A percentile compares a stretch with the other conserved stretches of the same genome.
phyloP scores from a whole-genome alignment of 2,797 vertebrate genomes.

The Dermochelys coriacea region DNA sequence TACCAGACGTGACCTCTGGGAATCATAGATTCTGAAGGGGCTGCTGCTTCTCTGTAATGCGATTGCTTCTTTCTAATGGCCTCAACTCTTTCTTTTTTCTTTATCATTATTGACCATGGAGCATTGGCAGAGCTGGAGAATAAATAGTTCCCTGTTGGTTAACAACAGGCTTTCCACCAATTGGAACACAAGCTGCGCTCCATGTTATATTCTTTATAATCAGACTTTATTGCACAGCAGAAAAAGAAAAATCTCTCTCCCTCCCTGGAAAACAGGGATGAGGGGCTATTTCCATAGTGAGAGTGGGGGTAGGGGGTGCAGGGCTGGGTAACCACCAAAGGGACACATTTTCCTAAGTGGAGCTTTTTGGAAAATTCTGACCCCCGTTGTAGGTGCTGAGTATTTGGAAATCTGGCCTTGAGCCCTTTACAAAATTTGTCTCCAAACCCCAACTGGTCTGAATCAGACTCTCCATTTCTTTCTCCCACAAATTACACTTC shows the following conservation, averaged over 20 bases:
- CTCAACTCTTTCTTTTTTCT: constrained; percentile 35
- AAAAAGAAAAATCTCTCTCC: constrained; percentile 8
- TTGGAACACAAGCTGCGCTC: constrained; percentile 65
- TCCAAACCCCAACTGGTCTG: background rate
- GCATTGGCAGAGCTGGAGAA: constrained; percentile 64
- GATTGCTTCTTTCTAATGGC: constrained; percentile 70
- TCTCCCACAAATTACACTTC: background rate
- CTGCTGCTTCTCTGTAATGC: constrained; percentile 51
- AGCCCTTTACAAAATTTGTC: background rate
- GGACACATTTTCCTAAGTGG: background rate
- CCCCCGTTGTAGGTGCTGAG: background rate
- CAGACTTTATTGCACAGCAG: constrained; percentile 61
- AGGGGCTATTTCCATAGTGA: background rate
- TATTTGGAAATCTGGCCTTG: background rate
- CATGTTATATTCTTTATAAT: constrained; percentile 65
- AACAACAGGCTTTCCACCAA: constrained; percentile 66
- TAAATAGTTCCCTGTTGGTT: constrained; percentile 74
- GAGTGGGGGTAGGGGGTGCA: background rate
- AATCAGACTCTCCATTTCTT: background rate
- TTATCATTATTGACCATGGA: constrained; percentile 74
- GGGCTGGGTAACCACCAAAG: background rate
- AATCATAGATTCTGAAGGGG: constrained; percentile 58
- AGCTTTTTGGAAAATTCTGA: background rate
- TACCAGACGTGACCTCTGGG: constrained; percentile 65
- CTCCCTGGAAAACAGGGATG: background rate